Evolutionary conservation across 2,888 invertebrate genomes (phyloP).

Genomic region (Agrochola circellaris): DNA sequence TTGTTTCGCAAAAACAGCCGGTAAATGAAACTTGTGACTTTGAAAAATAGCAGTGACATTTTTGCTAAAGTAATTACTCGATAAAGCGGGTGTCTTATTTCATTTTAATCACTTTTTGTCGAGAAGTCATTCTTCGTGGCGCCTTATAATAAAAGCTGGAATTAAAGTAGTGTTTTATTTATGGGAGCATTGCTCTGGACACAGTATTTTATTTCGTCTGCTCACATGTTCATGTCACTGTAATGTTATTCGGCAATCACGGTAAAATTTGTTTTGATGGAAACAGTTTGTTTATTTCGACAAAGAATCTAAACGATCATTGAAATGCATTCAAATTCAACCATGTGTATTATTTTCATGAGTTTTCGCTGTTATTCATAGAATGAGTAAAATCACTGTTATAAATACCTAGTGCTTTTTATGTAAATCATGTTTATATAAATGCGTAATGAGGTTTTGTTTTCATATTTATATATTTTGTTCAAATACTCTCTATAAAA

Average conservation of each 20-base stretch:
- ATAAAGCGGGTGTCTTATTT: constrained; percentile 19
- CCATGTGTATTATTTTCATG: constrained; percentile 2
- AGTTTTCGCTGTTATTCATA: constrained; percentile 17
- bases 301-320: constrained; percentile 13
- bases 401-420: constrained; percentile 50
- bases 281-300: constrained; percentile 15
- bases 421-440: constrained; percentile 26
- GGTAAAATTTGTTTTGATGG: constrained; percentile 49
- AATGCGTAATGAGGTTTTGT: constrained; percentile 14
- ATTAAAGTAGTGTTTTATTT: constrained; percentile 11
- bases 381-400: constrained; percentile 41
- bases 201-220: constrained; percentile 16
- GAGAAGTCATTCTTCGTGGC: not conserved
- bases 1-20: constrained; percentile 15
- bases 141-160: not conserved
- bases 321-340: constrained; percentile 1
- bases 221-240: constrained; percentile 9
- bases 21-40: constrained; percentile 37
- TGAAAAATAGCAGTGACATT: constrained; percentile 45
- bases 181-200: constrained; percentile 2
- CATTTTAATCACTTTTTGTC: constrained; percentile 27
- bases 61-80: constrained; percentile 33
- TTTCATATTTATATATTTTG: constrained; percentile 32
- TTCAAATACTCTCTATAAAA: constrained; percentile 31
- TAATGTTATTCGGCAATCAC: constrained; percentile 53